A percentile compares a stretch with the other conserved stretches of the same genome.
phyloP scores from a whole-genome alignment of 2,113 vertebrate genomes.

The Empidonax alnorum region DNA sequence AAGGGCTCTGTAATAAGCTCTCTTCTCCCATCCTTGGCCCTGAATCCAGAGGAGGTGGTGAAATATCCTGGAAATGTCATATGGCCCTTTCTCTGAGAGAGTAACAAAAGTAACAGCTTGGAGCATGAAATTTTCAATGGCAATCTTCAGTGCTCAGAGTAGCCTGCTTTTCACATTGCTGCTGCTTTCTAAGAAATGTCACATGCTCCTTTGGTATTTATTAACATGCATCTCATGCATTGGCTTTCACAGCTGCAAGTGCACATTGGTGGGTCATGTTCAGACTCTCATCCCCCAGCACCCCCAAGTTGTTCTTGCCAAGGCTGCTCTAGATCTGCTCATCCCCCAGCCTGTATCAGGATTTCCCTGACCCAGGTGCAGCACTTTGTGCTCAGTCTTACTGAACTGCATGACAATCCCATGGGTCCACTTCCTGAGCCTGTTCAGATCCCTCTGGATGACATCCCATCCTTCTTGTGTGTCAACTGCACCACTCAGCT shows the following conservation, averaged over 20 bases:
- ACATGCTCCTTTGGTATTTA: conserved; percentile 46
- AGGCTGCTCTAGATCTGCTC: not conserved
- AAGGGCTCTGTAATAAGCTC: not conserved
- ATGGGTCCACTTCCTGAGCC: not conserved
- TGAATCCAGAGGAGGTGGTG: not conserved
- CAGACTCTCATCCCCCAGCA: rapidly evolving
- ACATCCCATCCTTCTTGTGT: not conserved
- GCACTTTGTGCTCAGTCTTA: no score
- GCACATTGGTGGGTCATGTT: not conserved
- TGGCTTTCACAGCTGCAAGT: rapidly evolving
- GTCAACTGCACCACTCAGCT: not conserved
- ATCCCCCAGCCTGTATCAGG: not conserved
- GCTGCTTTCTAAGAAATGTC: conserved; percentile 39
- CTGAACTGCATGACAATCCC: not conserved
- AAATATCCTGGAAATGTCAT: not conserved
- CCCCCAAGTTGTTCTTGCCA: rapidly evolving
- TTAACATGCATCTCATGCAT: conserved; percentile 25
- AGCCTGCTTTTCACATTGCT: conserved; percentile 11
- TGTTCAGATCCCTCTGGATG: no score
- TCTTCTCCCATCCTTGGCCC: not conserved
- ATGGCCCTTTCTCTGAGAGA: not conserved
- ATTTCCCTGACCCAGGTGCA: rapidly evolving
- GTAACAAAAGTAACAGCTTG: conserved; percentile 26
- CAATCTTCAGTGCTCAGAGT: not conserved
- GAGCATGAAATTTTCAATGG: not conserved